These are phyloP conservation scores for Caenorhabditis afra DNA, from an alignment of 2,888 invertebrate species.

Conservation along the genomic window DNA sequence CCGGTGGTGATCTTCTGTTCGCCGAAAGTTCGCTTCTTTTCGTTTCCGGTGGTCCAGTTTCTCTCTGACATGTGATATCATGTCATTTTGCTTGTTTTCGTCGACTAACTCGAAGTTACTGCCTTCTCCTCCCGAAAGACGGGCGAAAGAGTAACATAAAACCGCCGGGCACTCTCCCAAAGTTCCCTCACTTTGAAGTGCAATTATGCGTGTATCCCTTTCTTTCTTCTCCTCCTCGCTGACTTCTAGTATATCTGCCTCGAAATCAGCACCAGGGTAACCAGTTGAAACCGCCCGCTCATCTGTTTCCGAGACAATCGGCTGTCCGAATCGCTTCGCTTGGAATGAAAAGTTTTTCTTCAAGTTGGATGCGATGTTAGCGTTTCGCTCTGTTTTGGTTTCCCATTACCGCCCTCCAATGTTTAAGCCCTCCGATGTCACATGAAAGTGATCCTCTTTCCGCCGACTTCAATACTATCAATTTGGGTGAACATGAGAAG, in stretches of 20 bases:
- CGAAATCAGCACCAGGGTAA: conserved; percentile 3
- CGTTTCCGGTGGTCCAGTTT: conserved; percentile 39
- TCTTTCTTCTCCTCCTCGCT: background rate
- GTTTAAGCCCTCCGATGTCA: background rate
- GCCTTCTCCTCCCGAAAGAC: background rate
- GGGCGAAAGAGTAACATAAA: conserved; percentile 11
- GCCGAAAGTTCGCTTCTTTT: conserved; percentile 12
- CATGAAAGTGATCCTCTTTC: conserved; percentile 7
- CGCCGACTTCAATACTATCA: conserved; percentile 23
- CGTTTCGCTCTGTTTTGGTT: background rate
- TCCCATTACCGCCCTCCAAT: background rate
- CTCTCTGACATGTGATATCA: conserved; percentile 37
- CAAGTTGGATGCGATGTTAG: background rate
- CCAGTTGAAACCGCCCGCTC: conserved; percentile 10
- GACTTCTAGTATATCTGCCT: conserved; percentile 1
- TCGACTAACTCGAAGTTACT: conserved; percentile 13
- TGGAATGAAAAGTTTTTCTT: conserved; percentile 19
- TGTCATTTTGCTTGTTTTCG: conserved; percentile 3
- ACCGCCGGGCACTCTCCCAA: background rate
- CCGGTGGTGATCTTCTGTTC: conserved; percentile 9
- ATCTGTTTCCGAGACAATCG: conserved; percentile 21
- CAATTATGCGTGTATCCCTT: background rate
- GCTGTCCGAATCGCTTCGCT: conserved; percentile 28
- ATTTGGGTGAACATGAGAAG: conserved; percentile 17
- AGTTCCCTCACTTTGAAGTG: background rate